Evolutionary conservation across 1,140 invertebrate species (phyloP), one percentile per base, ranked within the genome.

Genomic region (Drosophila insularis): DNA sequence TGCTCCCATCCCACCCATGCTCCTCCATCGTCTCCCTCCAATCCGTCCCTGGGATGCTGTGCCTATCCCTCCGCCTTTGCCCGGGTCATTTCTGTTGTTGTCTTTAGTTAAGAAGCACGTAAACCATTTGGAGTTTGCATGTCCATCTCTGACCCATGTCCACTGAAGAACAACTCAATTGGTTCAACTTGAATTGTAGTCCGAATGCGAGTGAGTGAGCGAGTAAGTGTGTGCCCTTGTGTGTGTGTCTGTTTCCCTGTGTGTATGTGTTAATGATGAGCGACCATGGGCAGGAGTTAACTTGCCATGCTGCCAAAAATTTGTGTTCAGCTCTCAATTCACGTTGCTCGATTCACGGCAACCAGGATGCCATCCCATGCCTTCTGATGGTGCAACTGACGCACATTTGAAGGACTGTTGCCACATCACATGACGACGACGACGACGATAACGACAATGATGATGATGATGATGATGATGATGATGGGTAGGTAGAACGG

Each of bases 121-220:
- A 76, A 79, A 73, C 82, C 82, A 86, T 81, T 86, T 87, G 71
- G 70, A 79, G 78, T 86, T 85, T 80, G 80, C 67, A 64, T 68
- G 72, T 68, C 58, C 74, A 72, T 76, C 79, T 37, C 55, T 63
- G 60, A 40, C 3, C 43, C 43, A 74, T 73, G 73, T 77, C 74
- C 77, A 55, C 43, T 69, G 81, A 73, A 68, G 10, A 35, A 35
- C 81, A 84, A 73, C 76, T 76, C 72, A 82, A 82, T 84, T 68
- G 72, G 50, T 67, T 69, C 68, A 67, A 80, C 40, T 60, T 73
- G 40, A 59, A 73, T 73, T 73, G 69, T 74, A 43, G 56, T 27
- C 43, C 43, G 56, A 39, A 11, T 17, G 14, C 19, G 43, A 21
- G 40, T 35, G 27, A 27, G 27, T 6, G 27, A 27, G 4, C 27